These are phyloP conservation scores for Phytoseiulus persimilis DNA, from an alignment of 2,888 invertebrate species.

Conservation along the genomic window DNA sequence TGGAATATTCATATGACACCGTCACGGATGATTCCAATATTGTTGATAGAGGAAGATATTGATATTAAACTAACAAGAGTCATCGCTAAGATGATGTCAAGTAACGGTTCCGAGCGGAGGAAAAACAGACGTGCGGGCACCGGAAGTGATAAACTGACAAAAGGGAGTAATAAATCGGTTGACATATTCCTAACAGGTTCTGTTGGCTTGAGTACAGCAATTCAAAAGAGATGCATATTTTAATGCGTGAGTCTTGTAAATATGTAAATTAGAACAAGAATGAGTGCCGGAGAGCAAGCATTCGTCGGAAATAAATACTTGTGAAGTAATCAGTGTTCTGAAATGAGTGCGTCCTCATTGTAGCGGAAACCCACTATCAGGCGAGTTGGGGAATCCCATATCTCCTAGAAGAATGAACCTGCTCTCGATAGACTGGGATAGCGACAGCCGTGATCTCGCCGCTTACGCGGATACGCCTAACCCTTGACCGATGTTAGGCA, in stretches of 20 bases:
- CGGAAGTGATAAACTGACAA: background rate
- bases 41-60: background rate
- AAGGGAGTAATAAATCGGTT: background rate
- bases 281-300: background rate
- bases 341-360: background rate
- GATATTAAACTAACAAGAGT: background rate
- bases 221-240: background rate
- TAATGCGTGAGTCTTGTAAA: conserved; percentile 21
- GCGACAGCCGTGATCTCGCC: too few relatives aligned
- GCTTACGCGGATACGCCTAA: too few relatives aligned
- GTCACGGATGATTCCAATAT: background rate
- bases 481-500: too few relatives aligned
- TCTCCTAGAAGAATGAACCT: too few relatives aligned
- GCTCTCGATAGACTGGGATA: too few relatives aligned
- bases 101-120: background rate
- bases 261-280: conserved; percentile 11
- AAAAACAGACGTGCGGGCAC: background rate
- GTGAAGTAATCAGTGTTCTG: background rate
- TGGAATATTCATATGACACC: background rate
- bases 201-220: background rate
- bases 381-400: too few relatives aligned
- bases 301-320: background rate
- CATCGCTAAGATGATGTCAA: background rate
- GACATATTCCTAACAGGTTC: background rate
- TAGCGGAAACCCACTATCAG: too few relatives aligned